A percentile compares a stretch with the other conserved stretches of the same genome.
Evolutionary conservation across 2,888 invertebrate species (phyloP).

Genomic region (Aporophyla lueneburgensis): DNA sequence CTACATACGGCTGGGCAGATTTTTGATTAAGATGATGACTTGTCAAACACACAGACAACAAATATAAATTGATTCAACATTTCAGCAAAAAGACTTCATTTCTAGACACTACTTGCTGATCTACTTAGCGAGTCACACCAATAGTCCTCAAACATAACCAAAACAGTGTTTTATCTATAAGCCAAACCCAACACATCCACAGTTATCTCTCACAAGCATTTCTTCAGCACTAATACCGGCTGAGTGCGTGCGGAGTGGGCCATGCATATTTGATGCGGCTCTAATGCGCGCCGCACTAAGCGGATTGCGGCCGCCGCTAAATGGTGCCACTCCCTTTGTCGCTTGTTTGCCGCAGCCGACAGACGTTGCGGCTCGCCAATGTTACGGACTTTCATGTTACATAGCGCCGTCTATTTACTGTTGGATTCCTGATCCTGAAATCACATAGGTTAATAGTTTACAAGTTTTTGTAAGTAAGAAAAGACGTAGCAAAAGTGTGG

Average conservation of each 20-base stretch:
- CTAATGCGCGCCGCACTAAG: slow-evolving; percentile 81
- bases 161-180: background rate
- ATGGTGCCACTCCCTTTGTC: slow-evolving; percentile 82
- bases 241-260: slow-evolving; percentile 76
- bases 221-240: slow-evolving; percentile 56
- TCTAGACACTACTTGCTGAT: background rate
- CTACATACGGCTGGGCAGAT: no score
- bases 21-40: no score
- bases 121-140: background rate
- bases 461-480: background rate
- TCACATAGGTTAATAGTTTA: slow-evolving; percentile 7
- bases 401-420: slow-evolving; percentile 51
- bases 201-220: slow-evolving; percentile 53
- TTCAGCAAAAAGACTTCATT: background rate
- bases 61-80: background rate
- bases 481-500: no score
- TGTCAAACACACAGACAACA: no score
- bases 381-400: slow-evolving; percentile 54
- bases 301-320: slow-evolving; percentile 81
- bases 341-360: slow-evolving; percentile 64
- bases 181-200: slow-evolving; percentile 28
- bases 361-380: slow-evolving; percentile 47
- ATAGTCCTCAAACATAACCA: background rate
- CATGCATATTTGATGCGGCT: slow-evolving; percentile 85
- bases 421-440: slow-evolving; percentile 19